phyloP scores from a whole-genome alignment of 2,888 invertebrate species.

The Melipona bicolor region DNA sequence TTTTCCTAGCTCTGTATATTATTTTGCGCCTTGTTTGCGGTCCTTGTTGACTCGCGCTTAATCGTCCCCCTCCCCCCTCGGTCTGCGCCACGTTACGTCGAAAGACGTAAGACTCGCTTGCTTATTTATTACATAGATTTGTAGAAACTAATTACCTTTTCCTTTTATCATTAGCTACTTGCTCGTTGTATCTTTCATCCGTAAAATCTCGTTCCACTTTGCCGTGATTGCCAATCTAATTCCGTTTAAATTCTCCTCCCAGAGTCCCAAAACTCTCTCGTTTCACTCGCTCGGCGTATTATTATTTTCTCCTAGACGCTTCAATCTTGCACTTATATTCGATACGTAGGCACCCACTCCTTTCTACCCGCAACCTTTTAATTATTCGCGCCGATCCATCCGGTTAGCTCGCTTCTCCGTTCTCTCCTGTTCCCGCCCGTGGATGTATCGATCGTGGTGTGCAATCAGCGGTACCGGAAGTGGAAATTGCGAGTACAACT shows the following conservation, averaged over 20 bases:
- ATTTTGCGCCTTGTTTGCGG: not conserved
- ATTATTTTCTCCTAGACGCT: constrained; percentile 7
- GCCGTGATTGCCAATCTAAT: not conserved
- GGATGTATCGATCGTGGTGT: constrained; percentile 33
- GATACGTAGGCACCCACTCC: not conserved
- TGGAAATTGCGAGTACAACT: constrained; percentile 28
- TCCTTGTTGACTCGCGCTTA: not conserved
- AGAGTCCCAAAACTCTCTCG: not conserved
- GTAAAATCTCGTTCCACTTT: no score
- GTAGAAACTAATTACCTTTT: no score
- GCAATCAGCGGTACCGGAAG: constrained; percentile 47
- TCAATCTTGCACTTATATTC: not conserved
- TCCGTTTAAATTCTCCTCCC: not conserved
- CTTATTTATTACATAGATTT: not conserved
- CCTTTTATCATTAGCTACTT: no score
- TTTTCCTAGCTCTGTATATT: not conserved
- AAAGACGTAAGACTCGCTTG: not conserved
- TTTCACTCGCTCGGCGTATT: not conserved
- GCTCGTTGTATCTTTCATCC: no score
- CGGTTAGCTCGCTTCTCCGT: constrained; percentile 7
- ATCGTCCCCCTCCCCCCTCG: not conserved
- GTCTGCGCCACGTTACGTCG: no score
- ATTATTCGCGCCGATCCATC: not conserved
- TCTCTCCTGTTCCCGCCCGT: not conserved
- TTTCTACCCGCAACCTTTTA: no score